Evolutionary conservation across 2,113 vertebrate genomes (phyloP), one percentile per base, ranked within the genome.

Genomic region (Pomatostomus ruficeps): DNA sequence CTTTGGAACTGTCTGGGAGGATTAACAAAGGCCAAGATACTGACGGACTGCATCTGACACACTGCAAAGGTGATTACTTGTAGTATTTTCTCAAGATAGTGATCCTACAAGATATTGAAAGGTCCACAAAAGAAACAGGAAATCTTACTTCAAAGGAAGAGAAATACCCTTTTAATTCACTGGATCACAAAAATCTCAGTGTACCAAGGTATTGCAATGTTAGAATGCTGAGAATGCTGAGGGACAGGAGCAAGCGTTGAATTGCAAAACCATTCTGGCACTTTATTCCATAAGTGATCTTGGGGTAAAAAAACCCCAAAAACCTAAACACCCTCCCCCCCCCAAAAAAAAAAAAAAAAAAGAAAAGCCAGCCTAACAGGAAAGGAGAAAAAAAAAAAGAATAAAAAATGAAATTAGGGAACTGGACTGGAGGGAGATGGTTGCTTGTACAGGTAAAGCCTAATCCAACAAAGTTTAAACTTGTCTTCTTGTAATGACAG

Each of bases 11-110:
- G 65, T 84, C 89, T 67, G 38, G 36, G 67, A 85, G 42, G 87
- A 95, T 84, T 91, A 94, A 78, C 54, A 83, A 71, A 19, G 51
- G 59, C 84, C 71, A 84, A 66, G 36, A 19, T 96, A 93, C 91
- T 84, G 90, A 91, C 6, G 46, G 51, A 70, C 91, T 91, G 63
- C 52, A 42, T 76, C 40, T 75, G 85, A 89, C 3, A 7, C 38
- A 51, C 54, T 94, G 85, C 62, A 89, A 67, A 87, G 67, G 48
- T 8, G 54, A 84, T 88, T 86, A 59, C 29, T 71, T 76, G 26
- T 46, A 70, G 58, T 73, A 35, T 17, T 80, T 83, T 77, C 63
- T 84, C 55, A 72, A 68, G 43, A 18, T 25, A 89, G 55, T 59
- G 77, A 95, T 89, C 77, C 82, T 93, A 74, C 55, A 80, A 66